Conservation (phyloP, 2,113 vertebrate genomes). For the Heliornis fulica region DNA sequence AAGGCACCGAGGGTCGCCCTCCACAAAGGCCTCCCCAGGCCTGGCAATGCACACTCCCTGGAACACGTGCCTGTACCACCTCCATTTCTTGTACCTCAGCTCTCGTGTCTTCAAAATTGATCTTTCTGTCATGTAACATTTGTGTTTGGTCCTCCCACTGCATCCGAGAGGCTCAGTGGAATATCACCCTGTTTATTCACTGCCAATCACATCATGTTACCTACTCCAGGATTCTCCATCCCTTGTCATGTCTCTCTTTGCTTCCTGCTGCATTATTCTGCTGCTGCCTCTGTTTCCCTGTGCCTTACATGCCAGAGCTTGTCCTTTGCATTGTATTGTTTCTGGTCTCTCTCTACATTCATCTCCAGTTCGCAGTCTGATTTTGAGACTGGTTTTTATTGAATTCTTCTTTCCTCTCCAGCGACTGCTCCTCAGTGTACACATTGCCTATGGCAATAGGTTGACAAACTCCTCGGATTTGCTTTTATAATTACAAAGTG, state of each 20-base stretch:
- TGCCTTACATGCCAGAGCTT: not conserved
- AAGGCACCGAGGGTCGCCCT: not conserved
- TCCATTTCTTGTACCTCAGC: not conserved
- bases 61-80: not conserved
- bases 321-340: not conserved
- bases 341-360: not conserved
- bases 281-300: not conserved
- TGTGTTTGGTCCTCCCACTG: not conserved
- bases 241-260: not conserved
- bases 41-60: not conserved
- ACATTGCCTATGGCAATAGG: not conserved
- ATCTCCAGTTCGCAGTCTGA: not conserved
- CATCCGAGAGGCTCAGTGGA: not conserved
- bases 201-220: slow-evolving; percentile 12
- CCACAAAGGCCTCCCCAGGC: not conserved
- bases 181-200: slow-evolving; percentile 2
- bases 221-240: not conserved
- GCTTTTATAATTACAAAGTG: not conserved
- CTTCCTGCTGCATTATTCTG: not conserved
- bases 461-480: slow-evolving; percentile 38
- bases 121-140: not conserved
- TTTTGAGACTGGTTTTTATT: not conserved
- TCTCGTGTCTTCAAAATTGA: not conserved
- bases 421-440: not conserved
- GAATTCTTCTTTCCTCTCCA: not conserved